phyloP scores from a whole-genome alignment of 2,797 vertebrate genomes.

The Cephalopachus bancanus region DNA sequence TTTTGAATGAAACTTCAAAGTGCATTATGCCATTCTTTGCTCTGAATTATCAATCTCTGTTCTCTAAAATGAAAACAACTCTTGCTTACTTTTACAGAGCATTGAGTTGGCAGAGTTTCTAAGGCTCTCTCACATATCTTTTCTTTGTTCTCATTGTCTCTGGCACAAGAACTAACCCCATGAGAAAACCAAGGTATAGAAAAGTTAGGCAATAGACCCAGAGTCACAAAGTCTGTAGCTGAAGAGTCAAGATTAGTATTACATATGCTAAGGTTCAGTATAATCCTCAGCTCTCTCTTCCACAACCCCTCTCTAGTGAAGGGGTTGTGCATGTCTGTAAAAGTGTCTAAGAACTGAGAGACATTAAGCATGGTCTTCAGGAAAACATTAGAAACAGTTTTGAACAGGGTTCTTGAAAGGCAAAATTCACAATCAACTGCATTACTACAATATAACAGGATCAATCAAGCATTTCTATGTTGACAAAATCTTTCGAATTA shows the following conservation, averaged over 20 bases:
- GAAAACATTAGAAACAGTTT: background rate
- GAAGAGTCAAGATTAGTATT: background rate
- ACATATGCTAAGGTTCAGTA: background rate
- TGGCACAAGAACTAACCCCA: background rate
- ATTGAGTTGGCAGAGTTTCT: background rate
- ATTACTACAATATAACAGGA: background rate
- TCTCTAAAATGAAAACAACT: background rate
- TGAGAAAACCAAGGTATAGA: background rate
- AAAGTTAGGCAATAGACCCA: background rate
- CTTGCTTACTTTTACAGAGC: background rate
- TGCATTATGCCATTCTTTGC: background rate
- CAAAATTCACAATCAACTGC: background rate
- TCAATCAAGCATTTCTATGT: background rate
- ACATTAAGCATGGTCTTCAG: background rate
- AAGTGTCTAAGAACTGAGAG: background rate
- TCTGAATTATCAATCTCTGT: background rate
- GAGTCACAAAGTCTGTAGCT: background rate
- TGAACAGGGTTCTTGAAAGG: background rate
- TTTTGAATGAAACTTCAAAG: background rate
- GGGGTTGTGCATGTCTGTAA: background rate
- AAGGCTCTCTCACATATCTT: background rate
- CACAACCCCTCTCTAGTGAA: background rate
- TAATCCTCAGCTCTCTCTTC: background rate
- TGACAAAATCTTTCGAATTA: background rate
- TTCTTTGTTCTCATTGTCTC: background rate